Evolutionary conservation across 1,140 invertebrate genomes (phyloP), one percentile per base, ranked within the genome.

Genomic region (Papilio glaucus): DNA sequence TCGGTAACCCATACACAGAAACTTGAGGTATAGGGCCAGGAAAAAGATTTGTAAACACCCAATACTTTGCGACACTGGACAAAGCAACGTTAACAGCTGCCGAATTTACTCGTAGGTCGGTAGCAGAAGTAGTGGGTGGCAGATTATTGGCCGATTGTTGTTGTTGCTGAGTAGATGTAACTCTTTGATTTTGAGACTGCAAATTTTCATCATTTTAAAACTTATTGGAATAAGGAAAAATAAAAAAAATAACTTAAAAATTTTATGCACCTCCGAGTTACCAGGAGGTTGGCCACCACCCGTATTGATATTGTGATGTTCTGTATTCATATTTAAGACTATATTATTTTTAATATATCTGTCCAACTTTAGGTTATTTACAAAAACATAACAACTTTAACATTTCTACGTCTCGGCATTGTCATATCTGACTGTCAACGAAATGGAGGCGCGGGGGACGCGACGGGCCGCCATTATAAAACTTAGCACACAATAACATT

Each of bases 1-100:
- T 79, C n/a, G 94, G 94, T 60, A 95, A 79, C 9, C 94, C 94
- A 80, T 95, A 95, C 29, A 95, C 94, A n/a, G 94, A 94, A 26
- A 95, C 95, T 91, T 95, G 95, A 39, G 95, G 94, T 81, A 95
- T 90, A 9, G 94, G 94, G 29, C 94, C 94, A 21, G 95, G 95
- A 80, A 95, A 94, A 63, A 95, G 86, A 91, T 95, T 95, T 67
- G 95, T 95, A 84, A 95, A 93, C 76, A 95, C 95, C 95, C 95
- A 95, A 82, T 95, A 95, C 84, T 95, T 95, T 38, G 95, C 95
- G 65, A 95, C 94, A 87, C 94, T 95, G 71, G 94, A 94, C 84
- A 95, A 89, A 80, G 94, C 93, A 67, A 95, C 94, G 86, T 94
- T 95, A 42, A 95, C 91, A 42, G 94, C 94, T 33, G 94, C 94